These are phyloP conservation scores for Autographa gamma DNA, from an alignment of 2,888 invertebrate species.

Conservation along the genomic window DNA sequence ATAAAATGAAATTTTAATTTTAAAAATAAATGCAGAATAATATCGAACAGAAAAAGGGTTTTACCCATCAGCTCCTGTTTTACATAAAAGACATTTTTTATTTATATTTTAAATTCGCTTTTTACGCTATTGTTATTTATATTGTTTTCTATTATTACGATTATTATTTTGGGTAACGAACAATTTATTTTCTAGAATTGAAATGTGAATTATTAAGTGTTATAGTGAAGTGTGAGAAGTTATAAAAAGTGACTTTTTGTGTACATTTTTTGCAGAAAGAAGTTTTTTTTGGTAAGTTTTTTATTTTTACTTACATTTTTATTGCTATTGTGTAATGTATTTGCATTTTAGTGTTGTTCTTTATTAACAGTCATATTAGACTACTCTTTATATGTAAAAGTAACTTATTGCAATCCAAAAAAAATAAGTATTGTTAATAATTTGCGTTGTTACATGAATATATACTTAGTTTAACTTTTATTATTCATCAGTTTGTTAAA, in stretches of 20 bases:
- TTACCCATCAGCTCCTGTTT: slow-evolving; percentile 62
- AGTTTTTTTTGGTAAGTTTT: slow-evolving; percentile 47
- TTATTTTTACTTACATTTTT: not conserved
- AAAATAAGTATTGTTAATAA: too few relatives aligned
- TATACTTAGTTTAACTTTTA: too few relatives aligned
- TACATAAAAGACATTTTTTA: slow-evolving; percentile 78
- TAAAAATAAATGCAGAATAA: slow-evolving; percentile 57
- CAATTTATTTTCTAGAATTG: slow-evolving; percentile 48
- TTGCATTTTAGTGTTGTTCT: too few relatives aligned
- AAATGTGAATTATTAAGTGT: slow-evolving; percentile 73
- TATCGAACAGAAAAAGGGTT: slow-evolving; percentile 58
- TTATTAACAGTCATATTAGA: too few relatives aligned
- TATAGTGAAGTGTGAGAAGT: slow-evolving; percentile 49
- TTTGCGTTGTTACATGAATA: too few relatives aligned
- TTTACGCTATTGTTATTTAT: slow-evolving; percentile 80
- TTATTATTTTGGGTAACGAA: slow-evolving; percentile 76
- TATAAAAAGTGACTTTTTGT: slow-evolving; percentile 44
- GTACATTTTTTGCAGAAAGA: slow-evolving; percentile 20
- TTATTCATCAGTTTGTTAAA: too few relatives aligned
- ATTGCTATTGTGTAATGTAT: not conserved
- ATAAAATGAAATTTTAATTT: slow-evolving; percentile 21
- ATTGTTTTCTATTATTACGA: slow-evolving; percentile 82
- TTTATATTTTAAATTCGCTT: slow-evolving; percentile 80
- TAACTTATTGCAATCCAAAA: too few relatives aligned
- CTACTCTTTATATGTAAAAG: too few relatives aligned